These are phyloP conservation scores for Drosophila albomicans DNA, from an alignment of 1,140 invertebrate species.

Conservation along the genomic window DNA sequence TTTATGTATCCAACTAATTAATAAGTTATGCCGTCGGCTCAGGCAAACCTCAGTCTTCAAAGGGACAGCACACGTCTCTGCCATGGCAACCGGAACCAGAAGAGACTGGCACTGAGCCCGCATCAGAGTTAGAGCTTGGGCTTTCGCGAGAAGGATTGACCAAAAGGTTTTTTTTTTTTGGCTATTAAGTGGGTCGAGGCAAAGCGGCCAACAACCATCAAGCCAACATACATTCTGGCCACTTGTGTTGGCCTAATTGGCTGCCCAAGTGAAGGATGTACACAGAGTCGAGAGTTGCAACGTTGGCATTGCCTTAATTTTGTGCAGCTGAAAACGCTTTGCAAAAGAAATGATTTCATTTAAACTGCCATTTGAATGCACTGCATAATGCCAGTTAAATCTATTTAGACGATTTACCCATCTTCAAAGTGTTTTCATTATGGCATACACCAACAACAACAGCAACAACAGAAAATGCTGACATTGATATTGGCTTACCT, in stretches of 20 bases:
- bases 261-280: constrained; percentile 36
- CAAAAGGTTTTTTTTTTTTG: constrained; percentile 15
- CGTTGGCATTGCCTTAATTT: constrained; percentile 19
- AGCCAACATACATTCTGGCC: constrained; percentile 40
- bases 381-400: constrained; percentile 15
- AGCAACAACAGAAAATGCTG: constrained; percentile 1
- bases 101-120: neutral
- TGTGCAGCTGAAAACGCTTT: constrained; percentile 10
- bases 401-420: constrained; percentile 6
- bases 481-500: constrained; percentile 19
- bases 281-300: constrained; percentile 4
- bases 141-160: constrained; percentile 10
- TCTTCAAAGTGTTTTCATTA: neutral
- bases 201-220: constrained; percentile 5
- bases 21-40: constrained; percentile 61
- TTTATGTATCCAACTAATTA: constrained; percentile 64
- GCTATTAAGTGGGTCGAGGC: constrained; percentile 29
- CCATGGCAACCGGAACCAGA: constrained; percentile 26
- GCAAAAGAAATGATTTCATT: neutral
- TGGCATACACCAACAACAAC: too few relatives aligned
- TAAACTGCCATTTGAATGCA: constrained; percentile 16
- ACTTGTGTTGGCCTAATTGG: constrained; percentile 74
- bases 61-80: constrained; percentile 29
- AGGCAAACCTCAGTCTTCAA: neutral
- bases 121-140: neutral